Conservation (phyloP, 2,797 vertebrate species). For the Crypturellus tataupa region DNA sequence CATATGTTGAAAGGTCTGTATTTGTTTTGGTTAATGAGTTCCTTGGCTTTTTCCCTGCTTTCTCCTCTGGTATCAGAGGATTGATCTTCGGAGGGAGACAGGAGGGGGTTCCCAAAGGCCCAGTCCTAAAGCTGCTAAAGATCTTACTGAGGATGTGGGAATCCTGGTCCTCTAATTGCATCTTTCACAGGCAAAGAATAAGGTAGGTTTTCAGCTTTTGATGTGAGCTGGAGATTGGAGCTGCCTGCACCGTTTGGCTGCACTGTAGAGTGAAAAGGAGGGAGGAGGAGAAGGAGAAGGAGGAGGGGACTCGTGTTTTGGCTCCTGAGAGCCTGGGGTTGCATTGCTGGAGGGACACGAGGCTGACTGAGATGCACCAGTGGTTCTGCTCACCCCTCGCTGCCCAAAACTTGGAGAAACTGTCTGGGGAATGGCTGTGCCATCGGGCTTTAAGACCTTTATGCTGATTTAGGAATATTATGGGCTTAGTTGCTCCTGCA, state of each 20-base stretch:
- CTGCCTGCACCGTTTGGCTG: not conserved
- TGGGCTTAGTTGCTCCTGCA: not conserved
- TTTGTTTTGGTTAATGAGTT: not conserved
- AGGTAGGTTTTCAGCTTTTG: not conserved
- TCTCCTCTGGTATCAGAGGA: not conserved
- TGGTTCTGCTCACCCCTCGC: not conserved
- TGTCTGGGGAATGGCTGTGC: not conserved
- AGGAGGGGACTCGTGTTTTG: not conserved
- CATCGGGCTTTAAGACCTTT: rapidly evolving
- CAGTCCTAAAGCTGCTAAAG: rapidly evolving
- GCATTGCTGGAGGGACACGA: not conserved
- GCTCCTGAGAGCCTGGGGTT: not conserved
- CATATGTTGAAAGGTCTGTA: not conserved
- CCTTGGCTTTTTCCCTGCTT: not conserved
- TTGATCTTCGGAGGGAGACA: not conserved
- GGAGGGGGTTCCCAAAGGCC: rapidly evolving
- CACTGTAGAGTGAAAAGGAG: rapidly evolving
- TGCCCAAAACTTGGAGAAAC: not conserved
- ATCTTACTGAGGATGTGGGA: not conserved
- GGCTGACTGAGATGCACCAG: not conserved
- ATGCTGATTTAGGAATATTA: rapidly evolving
- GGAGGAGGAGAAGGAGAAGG: not conserved
- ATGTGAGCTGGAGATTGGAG: not conserved
- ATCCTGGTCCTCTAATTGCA: not conserved
- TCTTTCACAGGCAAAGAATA: not conserved